Base-by-base conservation (phyloP, 1,140 invertebrate species). In the Nomia melanderi region DNA sequence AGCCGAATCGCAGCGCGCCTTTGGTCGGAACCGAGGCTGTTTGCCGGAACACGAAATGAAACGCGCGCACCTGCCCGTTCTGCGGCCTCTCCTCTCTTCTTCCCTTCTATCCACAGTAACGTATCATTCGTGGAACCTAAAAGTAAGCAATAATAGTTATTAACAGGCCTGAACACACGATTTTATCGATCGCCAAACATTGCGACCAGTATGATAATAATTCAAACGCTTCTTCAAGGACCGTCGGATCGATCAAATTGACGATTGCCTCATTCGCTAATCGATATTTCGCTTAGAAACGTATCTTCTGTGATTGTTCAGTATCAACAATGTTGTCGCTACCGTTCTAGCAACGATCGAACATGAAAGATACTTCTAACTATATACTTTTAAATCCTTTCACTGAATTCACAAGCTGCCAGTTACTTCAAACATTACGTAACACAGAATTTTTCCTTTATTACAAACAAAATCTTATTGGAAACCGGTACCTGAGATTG, bases 51-150 rank as follows among this genome's bases (percentile, higher is more conserved):
- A 88, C 86, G 84, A 88, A 90, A 90, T 88, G 84, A 88, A 89
- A 89, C 86, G 87, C 78, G 81, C 88, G 87, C 89, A 90, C 89
- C 89, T 90, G 89, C 88, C 83, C 77, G 78, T 85, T 84, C 84
- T 85, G 81, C 73, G 77, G 74, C 27, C 65, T 70, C 86, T 80
- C 59, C 56, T 33, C 29, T 79, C 36, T 75, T 85, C 83, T 70
- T 62, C 64, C 70, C 39, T 36, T 69, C 65, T 69, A 60, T 54
- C 67, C 8, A 50, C 62, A 59, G 62, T 77, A 84, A 79, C 67
- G 56, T 80, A 72, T 80, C 53, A 80, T 73, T 83, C 62, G 65
- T 70, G 50, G 23, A 76, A 53, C 47, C 27, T 50, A 25, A 50
- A 75, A 74, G 66, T 56, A 57, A 47, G 39, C 59, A 44, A 73